Evolutionary conservation across 2,888 invertebrate species (phyloP).

Genomic region (Athrips mouffetella): DNA sequence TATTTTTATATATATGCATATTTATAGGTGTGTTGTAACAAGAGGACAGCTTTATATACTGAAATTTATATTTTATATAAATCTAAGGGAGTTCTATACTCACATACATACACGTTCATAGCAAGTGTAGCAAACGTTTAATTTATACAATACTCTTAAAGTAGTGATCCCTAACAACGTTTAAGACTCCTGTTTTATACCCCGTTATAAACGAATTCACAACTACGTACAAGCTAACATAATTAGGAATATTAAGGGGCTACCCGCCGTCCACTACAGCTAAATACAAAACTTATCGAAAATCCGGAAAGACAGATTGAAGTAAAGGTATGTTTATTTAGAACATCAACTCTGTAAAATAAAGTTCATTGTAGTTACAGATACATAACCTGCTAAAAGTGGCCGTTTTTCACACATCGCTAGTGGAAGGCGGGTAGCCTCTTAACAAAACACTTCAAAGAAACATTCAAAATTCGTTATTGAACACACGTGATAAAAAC

Average conservation of each 20-base stretch:
- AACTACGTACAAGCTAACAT: background rate
- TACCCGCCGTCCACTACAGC: background rate
- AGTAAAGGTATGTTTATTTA: too few species aligned
- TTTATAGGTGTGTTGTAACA: slow-evolving; percentile 31
- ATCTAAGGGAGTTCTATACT: slow-evolving; percentile 36
- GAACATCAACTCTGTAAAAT: too few species aligned
- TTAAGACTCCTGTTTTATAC: slow-evolving; percentile 26
- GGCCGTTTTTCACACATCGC: too few species aligned
- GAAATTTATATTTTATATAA: slow-evolving; percentile 21
- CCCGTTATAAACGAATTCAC: slow-evolving; percentile 7
- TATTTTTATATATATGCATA: slow-evolving; percentile 32
- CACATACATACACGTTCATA: slow-evolving; percentile 22
- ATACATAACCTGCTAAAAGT: too few species aligned
- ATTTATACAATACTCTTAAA: slow-evolving; percentile 17
- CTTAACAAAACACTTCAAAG: too few species aligned
- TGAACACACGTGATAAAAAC: slow-evolving; percentile 2
- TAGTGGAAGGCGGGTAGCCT: too few species aligned
- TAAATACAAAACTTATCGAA: too few species aligned
- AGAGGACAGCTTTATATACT: slow-evolving; percentile 42
- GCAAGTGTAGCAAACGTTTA: slow-evolving; percentile 26
- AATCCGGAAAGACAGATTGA: too few species aligned
- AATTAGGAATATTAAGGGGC: background rate
- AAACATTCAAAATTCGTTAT: background rate
- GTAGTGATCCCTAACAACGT: slow-evolving; percentile 47
- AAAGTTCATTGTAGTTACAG: too few species aligned